phyloP scores from a whole-genome alignment of 2,797 vertebrate species.

The Brotula barbata region DNA sequence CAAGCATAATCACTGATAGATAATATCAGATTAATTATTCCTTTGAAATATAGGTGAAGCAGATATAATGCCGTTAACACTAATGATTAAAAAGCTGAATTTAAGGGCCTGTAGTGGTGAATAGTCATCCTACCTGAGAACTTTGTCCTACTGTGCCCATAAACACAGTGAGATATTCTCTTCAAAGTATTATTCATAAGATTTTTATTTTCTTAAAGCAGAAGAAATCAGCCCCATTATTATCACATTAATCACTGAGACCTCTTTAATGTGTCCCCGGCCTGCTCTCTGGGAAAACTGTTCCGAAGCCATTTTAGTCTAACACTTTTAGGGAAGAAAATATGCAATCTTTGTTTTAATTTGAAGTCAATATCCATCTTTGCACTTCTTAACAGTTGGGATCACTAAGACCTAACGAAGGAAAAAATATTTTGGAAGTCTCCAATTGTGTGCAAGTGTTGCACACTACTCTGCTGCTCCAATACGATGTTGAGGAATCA shows the following conservation, averaged over 20 bases:
- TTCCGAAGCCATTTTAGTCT: conserved; percentile 19
- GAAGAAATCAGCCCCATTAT: conserved; percentile 3
- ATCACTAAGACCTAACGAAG: conserved; percentile 14
- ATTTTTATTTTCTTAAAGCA: not conserved
- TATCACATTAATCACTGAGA: no score
- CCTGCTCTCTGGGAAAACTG: conserved; percentile 30
- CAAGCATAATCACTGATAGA: no score
- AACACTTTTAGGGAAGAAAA: conserved; percentile 21
- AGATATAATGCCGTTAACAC: not conserved
- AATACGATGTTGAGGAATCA: not conserved
- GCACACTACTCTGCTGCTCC: not conserved
- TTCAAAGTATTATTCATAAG: not conserved
- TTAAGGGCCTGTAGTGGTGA: not conserved
- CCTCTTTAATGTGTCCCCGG: not conserved
- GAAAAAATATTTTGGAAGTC: conserved; percentile 14
- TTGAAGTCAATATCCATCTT: conserved; percentile 16
- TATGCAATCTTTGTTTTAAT: conserved; percentile 32
- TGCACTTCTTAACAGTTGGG: conserved; percentile 24
- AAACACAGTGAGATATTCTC: conserved; percentile 6
- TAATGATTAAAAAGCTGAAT: conserved; percentile 3
- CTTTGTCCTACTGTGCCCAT: not conserved
- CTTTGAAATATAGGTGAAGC: not conserved
- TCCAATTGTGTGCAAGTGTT: conserved; percentile 12
- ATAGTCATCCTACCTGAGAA: conserved; percentile 14
- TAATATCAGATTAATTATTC: no score